Evolutionary conservation across 1,140 invertebrate genomes (phyloP), one percentile per base, ranked within the genome.

Genomic region (Camponotus vicinus): DNA sequence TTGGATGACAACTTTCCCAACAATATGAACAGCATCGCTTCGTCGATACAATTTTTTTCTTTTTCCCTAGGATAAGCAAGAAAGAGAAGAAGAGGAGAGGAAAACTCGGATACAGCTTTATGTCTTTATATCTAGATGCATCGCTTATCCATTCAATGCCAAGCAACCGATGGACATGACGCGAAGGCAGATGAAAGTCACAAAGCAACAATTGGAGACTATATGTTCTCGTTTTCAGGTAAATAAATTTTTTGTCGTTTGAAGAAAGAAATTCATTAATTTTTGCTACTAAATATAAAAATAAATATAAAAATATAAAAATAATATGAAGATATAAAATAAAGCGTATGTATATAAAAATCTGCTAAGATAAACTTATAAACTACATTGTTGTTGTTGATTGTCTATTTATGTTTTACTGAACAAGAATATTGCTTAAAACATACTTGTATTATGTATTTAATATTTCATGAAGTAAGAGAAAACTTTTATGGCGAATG

Each of bases 101-200:
- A 99, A 99, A 95, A 96, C 97, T 66, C 96, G 98, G 73, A 97
- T 99, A 61, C 99, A 99, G 94, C 95, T 99, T 34, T 99, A 99
- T 95, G 99, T 99, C 78, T 99, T 99, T 95, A 98, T 99, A 89
- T 99, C 99, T 88, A 96, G 99, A 94, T 99, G 99, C 95, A 97
- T 99, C 93, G 98, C 99, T 3, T 99, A 99, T 96, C 99, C 99
- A 8, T 99, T 99, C 95, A 99, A 99, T 95, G 98, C 99, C 6
- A 99, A 99, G 95, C 99, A 99, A 95, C 98, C 99, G 0, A 99
- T 98, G 27, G 99, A 99, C 94, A 98, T 99, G 98, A 98, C 98
- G 18, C 96, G 97, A 92, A 95, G 98, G 77, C 98, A 98, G 92
- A 97, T 97, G 70, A 99, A 99, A 96, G 98, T 99, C 73, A 99